A percentile compares a stretch with the other conserved stretches of the same genome.
These are phyloP conservation scores for Physocephala rufipes DNA, from an alignment of 2,888 invertebrate genomes.

Conservation along the genomic window DNA sequence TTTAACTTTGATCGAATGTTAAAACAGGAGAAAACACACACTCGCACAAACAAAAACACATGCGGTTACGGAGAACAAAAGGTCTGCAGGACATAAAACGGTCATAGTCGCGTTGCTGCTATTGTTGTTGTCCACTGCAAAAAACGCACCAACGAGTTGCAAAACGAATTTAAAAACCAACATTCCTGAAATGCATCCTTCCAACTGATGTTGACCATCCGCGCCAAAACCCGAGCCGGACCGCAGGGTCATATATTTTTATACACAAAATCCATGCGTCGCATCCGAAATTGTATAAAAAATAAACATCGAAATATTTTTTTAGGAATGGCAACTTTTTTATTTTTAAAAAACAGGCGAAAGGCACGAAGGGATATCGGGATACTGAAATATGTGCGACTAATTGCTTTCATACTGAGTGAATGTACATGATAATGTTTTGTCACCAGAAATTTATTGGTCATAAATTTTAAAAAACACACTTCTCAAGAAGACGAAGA, in stretches of 20 bases:
- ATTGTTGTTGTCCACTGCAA: too few species aligned
- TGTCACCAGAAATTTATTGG: slow-evolving; percentile 10
- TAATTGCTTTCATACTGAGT: slow-evolving; percentile 13
- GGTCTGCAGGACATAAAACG: neutral
- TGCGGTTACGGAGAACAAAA: neutral
- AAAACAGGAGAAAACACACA: neutral
- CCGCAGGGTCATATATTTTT: too few species aligned
- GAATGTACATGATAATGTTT: neutral
- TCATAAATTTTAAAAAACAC: slow-evolving; percentile 19
- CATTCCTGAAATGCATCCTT: too few species aligned
- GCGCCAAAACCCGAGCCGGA: too few species aligned
- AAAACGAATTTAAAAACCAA: too few species aligned
- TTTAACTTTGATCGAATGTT: neutral
- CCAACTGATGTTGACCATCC: too few species aligned
- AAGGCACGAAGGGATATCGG: too few species aligned
- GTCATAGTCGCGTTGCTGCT: neutral
- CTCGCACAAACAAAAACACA: neutral
- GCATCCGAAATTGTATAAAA: too few species aligned
- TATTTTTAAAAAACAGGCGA: neutral
- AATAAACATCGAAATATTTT: neutral
- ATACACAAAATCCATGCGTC: too few species aligned
- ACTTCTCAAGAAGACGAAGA: neutral
- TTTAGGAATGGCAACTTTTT: neutral
- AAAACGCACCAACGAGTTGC: too few species aligned
- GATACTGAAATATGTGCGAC: too few species aligned